Evolutionary conservation across 2,797 vertebrate genomes (phyloP).

Genomic region (Diplodus sargus): DNA sequence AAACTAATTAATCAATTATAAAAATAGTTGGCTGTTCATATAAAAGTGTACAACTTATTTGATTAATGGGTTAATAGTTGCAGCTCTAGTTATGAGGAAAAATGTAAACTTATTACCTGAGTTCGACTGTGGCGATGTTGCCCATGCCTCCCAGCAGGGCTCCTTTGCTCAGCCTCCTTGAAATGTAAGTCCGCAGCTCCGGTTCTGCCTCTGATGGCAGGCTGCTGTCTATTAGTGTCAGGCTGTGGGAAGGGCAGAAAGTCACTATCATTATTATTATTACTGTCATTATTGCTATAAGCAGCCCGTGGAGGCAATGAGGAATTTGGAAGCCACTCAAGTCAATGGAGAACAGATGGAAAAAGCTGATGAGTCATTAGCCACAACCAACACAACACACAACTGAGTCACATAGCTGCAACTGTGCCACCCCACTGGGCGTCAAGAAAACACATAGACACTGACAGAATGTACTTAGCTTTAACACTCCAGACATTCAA

Average conservation of each 20-base stretch:
- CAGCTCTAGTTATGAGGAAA: not conserved
- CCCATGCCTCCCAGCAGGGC: constrained; percentile 96
- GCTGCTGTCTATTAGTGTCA: constrained; percentile 92
- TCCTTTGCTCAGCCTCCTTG: constrained; percentile 93
- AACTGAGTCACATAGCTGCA: constrained; percentile 59
- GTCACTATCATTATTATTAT: constrained; percentile 22
- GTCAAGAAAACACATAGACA: constrained; percentile 18
- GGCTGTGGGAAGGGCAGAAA: constrained; percentile 80
- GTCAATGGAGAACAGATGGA: constrained; percentile 71
- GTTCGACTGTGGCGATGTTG: constrained; percentile 91
- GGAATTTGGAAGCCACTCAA: constrained; percentile 54
- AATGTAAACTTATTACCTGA: constrained; percentile 85
- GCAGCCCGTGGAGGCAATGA: not conserved
- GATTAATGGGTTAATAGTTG: no score
- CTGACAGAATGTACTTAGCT: constrained; percentile 5
- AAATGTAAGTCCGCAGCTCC: constrained; percentile 91
- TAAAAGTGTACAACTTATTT: no score
- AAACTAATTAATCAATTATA: no score
- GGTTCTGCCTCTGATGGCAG: constrained; percentile 91
- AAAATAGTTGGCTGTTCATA: no score
- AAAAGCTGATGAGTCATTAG: constrained; percentile 66
- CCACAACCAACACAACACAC: constrained; percentile 61
- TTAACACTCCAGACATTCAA: constrained; percentile 20
- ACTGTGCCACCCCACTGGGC: not conserved
- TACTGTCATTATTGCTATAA: no score